Evolutionary conservation across 1,140 invertebrate species (phyloP).

Genomic region (Cydia pomonella): DNA sequence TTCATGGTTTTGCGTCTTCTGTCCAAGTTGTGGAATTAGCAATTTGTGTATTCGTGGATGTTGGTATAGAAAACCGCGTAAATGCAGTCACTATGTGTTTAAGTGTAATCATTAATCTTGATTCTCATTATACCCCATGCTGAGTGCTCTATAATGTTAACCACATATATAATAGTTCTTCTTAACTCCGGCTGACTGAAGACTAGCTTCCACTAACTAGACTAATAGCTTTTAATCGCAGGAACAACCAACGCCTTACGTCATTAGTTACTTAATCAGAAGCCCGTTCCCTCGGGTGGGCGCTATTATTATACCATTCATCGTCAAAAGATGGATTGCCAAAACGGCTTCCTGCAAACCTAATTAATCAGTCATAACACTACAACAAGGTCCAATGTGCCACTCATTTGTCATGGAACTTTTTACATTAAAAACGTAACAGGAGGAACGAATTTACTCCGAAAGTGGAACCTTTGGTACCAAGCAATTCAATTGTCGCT

Average conservation of each 20-base stretch:
- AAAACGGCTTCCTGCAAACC: conserved; percentile 18
- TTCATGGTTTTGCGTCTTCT: too few relatives aligned
- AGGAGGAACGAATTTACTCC: not conserved
- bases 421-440: not conserved
- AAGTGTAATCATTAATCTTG: not conserved
- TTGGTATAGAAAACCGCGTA: too few relatives aligned
- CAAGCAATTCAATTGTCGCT: conserved; percentile 24
- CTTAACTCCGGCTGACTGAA: not conserved
- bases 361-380: not conserved
- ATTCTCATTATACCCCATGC: not conserved
- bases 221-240: too few relatives aligned
- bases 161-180: too few relatives aligned
- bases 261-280: not conserved
- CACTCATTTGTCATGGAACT: not conserved
- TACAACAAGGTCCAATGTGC: not conserved
- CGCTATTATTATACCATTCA: conserved; percentile 15
- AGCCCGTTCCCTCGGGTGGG: not conserved
- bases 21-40: too few relatives aligned
- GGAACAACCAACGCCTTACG: too few relatives aligned
- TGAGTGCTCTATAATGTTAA: not conserved
- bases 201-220: not conserved
- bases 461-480: not conserved
- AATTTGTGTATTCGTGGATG: too few relatives aligned
- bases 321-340: conserved; percentile 8
- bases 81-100: not conserved